Percentiles rank a stretch among this genome's conserved stretches.
Evolutionary conservation across 35 echinoderm and acorn worm genomes (phyloP).

Genomic region (Eucidaris tribuloides): DNA sequence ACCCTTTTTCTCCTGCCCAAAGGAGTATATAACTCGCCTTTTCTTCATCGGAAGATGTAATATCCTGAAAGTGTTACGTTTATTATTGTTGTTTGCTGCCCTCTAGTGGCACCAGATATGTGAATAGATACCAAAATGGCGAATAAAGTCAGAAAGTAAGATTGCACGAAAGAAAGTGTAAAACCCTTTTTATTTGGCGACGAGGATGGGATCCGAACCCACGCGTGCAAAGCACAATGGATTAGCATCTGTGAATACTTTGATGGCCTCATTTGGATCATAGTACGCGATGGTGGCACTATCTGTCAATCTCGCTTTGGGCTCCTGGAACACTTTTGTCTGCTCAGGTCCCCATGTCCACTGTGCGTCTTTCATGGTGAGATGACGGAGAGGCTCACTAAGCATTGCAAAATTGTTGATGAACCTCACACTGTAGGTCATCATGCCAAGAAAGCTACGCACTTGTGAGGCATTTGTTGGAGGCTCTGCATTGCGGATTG

Average conservation of each 20-base stretch:
- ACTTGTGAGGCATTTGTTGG: constrained; percentile 42
- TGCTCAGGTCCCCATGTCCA: constrained; percentile 10
- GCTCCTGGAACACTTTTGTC: background rate
- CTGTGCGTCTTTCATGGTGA: constrained; percentile 10
- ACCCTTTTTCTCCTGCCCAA: too few relatives aligned
- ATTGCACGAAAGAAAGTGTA: too few relatives aligned
- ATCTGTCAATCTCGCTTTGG: background rate
- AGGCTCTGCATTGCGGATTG: background rate
- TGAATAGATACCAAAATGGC: too few relatives aligned
- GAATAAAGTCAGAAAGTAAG: too few relatives aligned
- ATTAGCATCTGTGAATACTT: constrained; percentile 48
- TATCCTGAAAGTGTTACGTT: too few relatives aligned
- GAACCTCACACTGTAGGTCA: constrained; percentile 22
- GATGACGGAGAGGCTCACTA: constrained; percentile 28
- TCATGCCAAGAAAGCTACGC: constrained; percentile 68
- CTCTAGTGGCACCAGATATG: too few relatives aligned
- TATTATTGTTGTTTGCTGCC: too few relatives aligned
- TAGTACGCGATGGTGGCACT: constrained; percentile 25
- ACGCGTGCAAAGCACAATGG: constrained; percentile 26
- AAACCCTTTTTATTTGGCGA: too few relatives aligned
- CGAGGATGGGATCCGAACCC: too few relatives aligned
- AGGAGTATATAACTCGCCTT: too few relatives aligned
- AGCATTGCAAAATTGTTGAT: constrained; percentile 30
- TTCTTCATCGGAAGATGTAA: too few relatives aligned
- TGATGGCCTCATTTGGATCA: background rate